Base-by-base conservation (phyloP, 2,113 vertebrate species). In the Trinectes maculatus region DNA sequence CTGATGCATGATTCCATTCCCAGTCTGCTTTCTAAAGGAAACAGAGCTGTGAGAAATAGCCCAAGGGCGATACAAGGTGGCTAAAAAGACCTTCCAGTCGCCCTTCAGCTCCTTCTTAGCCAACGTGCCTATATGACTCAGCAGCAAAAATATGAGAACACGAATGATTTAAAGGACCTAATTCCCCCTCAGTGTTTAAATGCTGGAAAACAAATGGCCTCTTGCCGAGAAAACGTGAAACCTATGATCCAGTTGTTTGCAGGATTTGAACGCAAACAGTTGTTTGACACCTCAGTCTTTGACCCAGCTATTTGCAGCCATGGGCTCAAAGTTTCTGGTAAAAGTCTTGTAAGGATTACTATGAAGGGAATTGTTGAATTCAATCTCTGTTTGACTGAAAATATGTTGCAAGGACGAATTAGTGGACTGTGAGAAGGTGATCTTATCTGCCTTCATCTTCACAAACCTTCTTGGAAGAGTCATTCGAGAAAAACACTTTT, bases 11-110 rank as follows among this genome's bases (percentile, higher is more conserved):
- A 65, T 16, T 58, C 37, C 48, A 65, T 16, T 58, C 37, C 26
- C 5, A 19, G 36, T 47, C 22, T 64, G 28, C 33, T 9, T 67
- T 59, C 25, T 1, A 56, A 67, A 52, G 51, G 60, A 63, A 47
- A 51, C 36, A 71, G 46, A 77, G 43, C 54, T 79, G 29, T 43
- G 22, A 69, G 48, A 16, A 7, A 53, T 53, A 37, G 54, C 78
- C 55, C 77, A 21, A n/a, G 51, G 78, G 53, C 46, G 26, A 62
- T 73, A 74, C 72, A 80, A 71, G 49, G 54, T 69, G 64, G 60
- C 49, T 62, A 40, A 56, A 74, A 79, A 69, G 40, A 66, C 69
- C 55, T 67, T 56, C 79, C 65, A 47, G 18, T 55, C 48, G 60
- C 13, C 29, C 40, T 36, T 51, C 36, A 49, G 42, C 39, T 49